Base-by-base conservation (phyloP, 2,888 invertebrate genomes). In the Pristionchus japonicus region DNA sequence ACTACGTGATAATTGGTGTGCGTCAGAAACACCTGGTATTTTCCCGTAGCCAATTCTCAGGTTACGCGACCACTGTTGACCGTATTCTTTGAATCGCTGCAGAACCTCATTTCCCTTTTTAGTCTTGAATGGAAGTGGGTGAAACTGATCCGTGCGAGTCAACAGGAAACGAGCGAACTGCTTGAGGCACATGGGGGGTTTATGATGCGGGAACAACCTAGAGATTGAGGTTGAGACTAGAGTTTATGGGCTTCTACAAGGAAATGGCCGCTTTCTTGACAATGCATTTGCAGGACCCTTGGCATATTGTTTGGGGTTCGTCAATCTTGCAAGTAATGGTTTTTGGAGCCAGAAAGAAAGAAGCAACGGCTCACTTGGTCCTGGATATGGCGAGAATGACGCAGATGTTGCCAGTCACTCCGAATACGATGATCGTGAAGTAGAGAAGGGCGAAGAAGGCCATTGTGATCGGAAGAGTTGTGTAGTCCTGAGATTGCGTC, bases 331-430 rank as follows among this genome's bases (percentile, higher is more conserved):
- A n/a, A n/a, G n/a, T n/a, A n/a, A n/a, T n/a, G n/a, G n/a, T n/a
- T n/a, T n/a, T n/a, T n/a, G n/a, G n/a, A n/a, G n/a, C n/a, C n/a
- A n/a, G n/a, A n/a, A n/a, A n/a, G n/a, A n/a, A n/a, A n/a, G n/a
- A n/a, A n/a, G n/a, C 64, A 57, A 47, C 61, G 20, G 86, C 89
- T 90, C 67, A 93, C 92, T 92, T 93, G 77, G 93, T 93, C 70
- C 93, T 90, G 20, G 92, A 90, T 47, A 94, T 94, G 47, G 94
- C 92, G 43, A 94, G 89, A 31, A 94, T 90, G 27, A 94, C 93
- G 88, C 93, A 94, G 43, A 90, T 88, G 89, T 94, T 94, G 88
- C 94, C 94, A 57, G 92, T 90, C 47, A 93, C 89, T n/a, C 93
- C 93, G 67, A 91, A 90, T 27, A 93, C 88, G 86, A 94, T 93